These are phyloP conservation scores for Drosophila littoralis DNA, from an alignment of 1,140 invertebrate genomes.

Conservation along the genomic window DNA sequence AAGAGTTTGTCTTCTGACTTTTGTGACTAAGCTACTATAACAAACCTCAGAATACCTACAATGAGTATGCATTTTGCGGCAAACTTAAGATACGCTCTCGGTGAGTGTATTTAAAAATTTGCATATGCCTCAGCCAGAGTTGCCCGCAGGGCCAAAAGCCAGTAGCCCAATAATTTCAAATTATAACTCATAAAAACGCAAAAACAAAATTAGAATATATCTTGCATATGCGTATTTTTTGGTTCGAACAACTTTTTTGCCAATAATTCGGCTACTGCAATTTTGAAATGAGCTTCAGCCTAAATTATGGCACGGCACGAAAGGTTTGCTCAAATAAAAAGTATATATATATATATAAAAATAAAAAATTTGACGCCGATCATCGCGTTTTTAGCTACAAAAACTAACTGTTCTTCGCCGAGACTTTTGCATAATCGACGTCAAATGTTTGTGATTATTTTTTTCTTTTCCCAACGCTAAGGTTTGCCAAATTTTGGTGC, in stretches of 20 bases:
- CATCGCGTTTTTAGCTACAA: conserved; percentile 46
- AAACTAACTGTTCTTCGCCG: conserved; percentile 67
- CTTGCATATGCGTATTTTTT: conserved; percentile 37
- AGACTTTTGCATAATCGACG: conserved; percentile 64
- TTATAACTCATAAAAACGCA: conserved; percentile 74
- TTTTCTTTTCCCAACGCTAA: conserved; percentile 6
- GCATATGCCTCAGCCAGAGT: conserved; percentile 46
- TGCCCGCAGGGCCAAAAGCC: conserved; percentile 58
- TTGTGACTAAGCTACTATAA: too few species aligned
- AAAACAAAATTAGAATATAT: conserved; percentile 70
- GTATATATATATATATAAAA: not conserved
- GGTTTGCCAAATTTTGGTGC: conserved; percentile 35
- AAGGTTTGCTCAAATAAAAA: conserved; percentile 41
- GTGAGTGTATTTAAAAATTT: conserved; percentile 47
- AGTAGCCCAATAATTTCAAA: conserved; percentile 77
- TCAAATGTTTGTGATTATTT: conserved; percentile 36
- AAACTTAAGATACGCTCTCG: not conserved
- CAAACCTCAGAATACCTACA: too few species aligned
- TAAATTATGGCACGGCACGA: conserved; percentile 65
- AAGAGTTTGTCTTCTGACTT: not conserved
- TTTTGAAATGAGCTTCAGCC: conserved; percentile 47
- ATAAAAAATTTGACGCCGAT: conserved; percentile 40
- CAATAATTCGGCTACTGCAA: conserved; percentile 67
- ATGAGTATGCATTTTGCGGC: too few species aligned
- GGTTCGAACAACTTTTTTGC: conserved; percentile 7